Evolutionary conservation across 2,888 invertebrate genomes (phyloP).

Genomic region (Metallyticus violacea): DNA sequence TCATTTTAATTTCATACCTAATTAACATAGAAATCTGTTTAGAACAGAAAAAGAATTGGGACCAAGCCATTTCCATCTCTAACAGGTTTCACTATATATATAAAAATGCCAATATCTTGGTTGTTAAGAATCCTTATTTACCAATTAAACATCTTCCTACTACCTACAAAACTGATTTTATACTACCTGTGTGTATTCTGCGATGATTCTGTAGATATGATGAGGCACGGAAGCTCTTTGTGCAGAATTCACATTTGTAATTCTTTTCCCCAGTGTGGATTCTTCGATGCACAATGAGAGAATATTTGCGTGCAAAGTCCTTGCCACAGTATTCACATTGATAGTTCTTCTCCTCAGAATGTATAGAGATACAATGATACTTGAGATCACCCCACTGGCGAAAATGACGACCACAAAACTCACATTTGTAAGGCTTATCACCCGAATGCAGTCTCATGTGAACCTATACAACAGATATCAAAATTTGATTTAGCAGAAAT

Average conservation of each 20-base stretch:
- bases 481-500: too few species aligned
- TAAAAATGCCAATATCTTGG: too few species aligned
- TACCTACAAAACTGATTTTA: too few species aligned
- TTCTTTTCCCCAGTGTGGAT: slow-evolving; percentile 86
- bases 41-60: too few species aligned
- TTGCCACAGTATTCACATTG: slow-evolving; percentile 89
- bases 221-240: slow-evolving; percentile 80
- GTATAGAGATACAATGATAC: slow-evolving; percentile 80
- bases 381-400: slow-evolving; percentile 87
- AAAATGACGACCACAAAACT: slow-evolving; percentile 73
- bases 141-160: too few species aligned
- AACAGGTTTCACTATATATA: too few species aligned
- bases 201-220: slow-evolving; percentile 82
- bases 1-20: too few species aligned
- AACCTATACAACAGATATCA: slow-evolving; percentile 56
- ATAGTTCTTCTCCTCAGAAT: slow-evolving; percentile 75
- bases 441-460: slow-evolving; percentile 79
- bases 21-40: too few species aligned
- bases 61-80: too few species aligned
- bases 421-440: slow-evolving; percentile 82
- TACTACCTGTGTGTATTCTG: slow-evolving; percentile 80
- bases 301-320: slow-evolving; percentile 84
- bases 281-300: slow-evolving; percentile 77
- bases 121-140: too few species aligned
- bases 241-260: slow-evolving; percentile 81